Base-by-base conservation (phyloP, 2,113 vertebrate genomes). In the Riparia riparia region DNA sequence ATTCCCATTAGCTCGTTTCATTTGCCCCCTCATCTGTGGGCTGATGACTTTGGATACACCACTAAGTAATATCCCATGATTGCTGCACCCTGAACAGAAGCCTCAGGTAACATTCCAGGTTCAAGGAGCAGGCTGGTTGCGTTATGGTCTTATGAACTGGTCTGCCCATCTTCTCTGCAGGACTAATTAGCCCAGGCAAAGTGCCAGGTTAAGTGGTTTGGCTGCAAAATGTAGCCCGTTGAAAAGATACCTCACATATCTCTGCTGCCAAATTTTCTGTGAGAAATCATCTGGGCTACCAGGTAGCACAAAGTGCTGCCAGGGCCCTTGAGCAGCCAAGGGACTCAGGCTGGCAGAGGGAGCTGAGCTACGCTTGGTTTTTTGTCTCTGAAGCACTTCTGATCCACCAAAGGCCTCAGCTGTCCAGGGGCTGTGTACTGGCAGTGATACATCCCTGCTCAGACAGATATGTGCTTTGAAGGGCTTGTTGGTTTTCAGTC, bases 341-440 rank as follows among this genome's bases (percentile, higher is more conserved):
- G 64, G 44, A 71, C 24, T 15, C 60, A 49, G 41, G 17, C 53
- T 72, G n/a, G 73, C 42, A 60, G 19, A 65, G 49, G 2, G 3
- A 66, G 26, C 64, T n/a, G 39, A 82, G 22, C 17, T 63, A 2
- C 0, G 0, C 14, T n/a, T 21, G 66, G 3, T 1, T 29, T 34
- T 13, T 86, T 37, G 29, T 63, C 47, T 70, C 5, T 41, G 37
- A 32, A 50, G 14, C 11, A 6, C 10, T 73, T 78, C 11, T 1
- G 7, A 17, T 24, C 78, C 56, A 71, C 44, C 80, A 63, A 79
- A 77, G 50, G 20, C 22, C 22, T 90, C 39, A 60, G 29, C 39
- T 85, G 14, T 20, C 21, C 3, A 0, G 14, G 24, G 7, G 2
- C 26, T 90, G 42, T 42, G 14, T 18, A 6, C 12, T n/a, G 54